Evolutionary conservation across 2,888 invertebrate genomes (phyloP).

Genomic region (Crossocerus cetratus): DNA sequence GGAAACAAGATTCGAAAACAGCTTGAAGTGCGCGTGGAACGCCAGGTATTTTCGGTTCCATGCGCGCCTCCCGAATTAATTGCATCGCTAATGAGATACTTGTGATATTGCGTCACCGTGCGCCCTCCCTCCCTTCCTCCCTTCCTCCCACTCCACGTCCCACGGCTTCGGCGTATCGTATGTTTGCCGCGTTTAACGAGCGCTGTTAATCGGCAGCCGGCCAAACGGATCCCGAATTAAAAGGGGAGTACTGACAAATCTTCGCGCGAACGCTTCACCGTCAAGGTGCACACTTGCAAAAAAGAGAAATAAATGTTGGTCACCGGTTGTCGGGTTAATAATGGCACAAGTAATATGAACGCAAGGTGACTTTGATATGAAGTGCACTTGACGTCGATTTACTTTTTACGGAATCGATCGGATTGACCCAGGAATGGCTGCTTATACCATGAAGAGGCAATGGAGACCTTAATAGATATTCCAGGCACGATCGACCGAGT

Average conservation of each 20-base stretch:
- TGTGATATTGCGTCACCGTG: conserved; percentile 53
- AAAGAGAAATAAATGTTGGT: too few species aligned
- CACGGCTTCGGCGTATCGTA: conserved; percentile 48
- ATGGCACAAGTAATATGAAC: background rate
- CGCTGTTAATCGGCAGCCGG: conserved; percentile 51
- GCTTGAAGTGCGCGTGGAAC: conserved; percentile 18
- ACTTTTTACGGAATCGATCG: background rate
- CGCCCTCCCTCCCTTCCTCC: conserved; percentile 43
- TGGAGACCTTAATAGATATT: too few species aligned
- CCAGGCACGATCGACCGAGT: too few species aligned
- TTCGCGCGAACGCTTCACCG: background rate
- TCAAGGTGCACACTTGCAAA: too few species aligned
- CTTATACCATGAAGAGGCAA: too few species aligned
- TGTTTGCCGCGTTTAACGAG: conserved; percentile 58
- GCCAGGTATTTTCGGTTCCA: conserved; percentile 44
- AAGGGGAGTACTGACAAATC: conserved; percentile 47
- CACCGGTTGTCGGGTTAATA: too few species aligned
- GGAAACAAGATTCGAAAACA: background rate
- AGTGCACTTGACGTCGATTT: background rate
- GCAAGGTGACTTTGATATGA: background rate
- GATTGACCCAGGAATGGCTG: background rate
- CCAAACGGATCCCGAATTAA: conserved; percentile 32
- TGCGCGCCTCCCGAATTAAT: conserved; percentile 58
- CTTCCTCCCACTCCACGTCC: conserved; percentile 38
- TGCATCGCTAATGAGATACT: conserved; percentile 63